Evolutionary conservation across 1,140 invertebrate genomes (phyloP).

Genomic region (Propsilocerus akamusi): DNA sequence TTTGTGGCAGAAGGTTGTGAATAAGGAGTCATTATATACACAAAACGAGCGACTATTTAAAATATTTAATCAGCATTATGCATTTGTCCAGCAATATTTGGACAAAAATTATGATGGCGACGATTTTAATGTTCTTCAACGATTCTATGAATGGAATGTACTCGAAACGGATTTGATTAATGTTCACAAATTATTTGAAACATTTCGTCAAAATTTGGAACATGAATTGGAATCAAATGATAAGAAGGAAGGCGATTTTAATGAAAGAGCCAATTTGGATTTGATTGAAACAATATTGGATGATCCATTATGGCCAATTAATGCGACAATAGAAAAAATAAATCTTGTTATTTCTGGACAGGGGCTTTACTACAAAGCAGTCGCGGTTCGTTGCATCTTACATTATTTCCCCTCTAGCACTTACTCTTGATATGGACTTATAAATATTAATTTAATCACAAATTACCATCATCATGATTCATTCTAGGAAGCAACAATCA

Average conservation of each 20-base stretch:
- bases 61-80: conserved; percentile 15
- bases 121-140: conserved; percentile 14
- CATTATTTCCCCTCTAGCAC: conserved; percentile 1
- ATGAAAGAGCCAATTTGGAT: conserved; percentile 33
- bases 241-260: conserved; percentile 10
- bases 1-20: conserved; percentile 16
- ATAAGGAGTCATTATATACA: conserved; percentile 12
- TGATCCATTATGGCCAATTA: conserved; percentile 27
- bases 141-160: conserved; percentile 19
- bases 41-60: conserved; percentile 15
- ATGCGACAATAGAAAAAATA: conserved; percentile 27
- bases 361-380: conserved; percentile 36
- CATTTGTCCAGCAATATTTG: conserved; percentile 13
- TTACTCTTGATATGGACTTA: background rate
- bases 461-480: conserved; percentile 4
- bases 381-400: conserved; percentile 32
- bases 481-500: conserved; percentile 38
- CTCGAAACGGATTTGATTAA: conserved; percentile 15
- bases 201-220: background rate
- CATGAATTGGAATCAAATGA: conserved; percentile 8
- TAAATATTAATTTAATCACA: conserved; percentile 1
- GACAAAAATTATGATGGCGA: conserved; percentile 9
- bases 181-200: conserved; percentile 15
- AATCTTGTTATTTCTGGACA: conserved; percentile 32
- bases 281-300: conserved; percentile 38